Base-by-base conservation (phyloP, 2,797 vertebrate species). In the Cyclopterus lumpus region DNA sequence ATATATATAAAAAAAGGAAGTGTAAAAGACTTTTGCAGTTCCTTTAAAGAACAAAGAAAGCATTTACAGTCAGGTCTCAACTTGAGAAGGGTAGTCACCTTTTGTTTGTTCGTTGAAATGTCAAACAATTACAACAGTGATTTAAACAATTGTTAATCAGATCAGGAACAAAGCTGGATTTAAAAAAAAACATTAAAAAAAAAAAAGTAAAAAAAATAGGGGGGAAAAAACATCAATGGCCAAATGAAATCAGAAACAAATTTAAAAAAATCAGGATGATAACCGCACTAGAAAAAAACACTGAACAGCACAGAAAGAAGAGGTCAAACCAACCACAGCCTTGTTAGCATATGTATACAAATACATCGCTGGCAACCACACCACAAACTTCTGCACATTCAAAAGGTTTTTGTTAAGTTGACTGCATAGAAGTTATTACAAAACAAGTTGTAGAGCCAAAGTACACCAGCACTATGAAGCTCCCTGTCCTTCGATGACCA, bases 21-120 rank as follows among this genome's bases (percentile, higher is more conserved):
- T 91, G 92, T 92, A 91, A 94, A 94, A 91, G 89, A 86, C 76
- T 90, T 91, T 87, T 81, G 84, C 81, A 84, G 86, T 84, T 90
- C 82, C 79, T 26, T 89, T 81, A 80, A 82, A 85, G 85, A 93
- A 90, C 61, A 93, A 90, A 87, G 80, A 92, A 90, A 91, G 84
- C 88, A 90, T 93, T 87, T 93, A 93, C 91, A 91, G 69, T 85
- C 79, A 53, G 79, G 63, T 83, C 81, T 84, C 82, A 67, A 65
- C 79, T 86, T 72, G 81, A 92, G 68, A 81, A 77, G 86, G 86
- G 86, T 81, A 80, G 81, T 90, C 63, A 61, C 54, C 69, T 82
- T 87, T 83, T 79, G 68, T 77, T 84, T 72, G 65, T 78, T 74
- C 9, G 32, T 12, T 38, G 38, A 85, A 69, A 83, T 79, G 68